These are phyloP conservation scores for Sphenopsis melanotis DNA, from an alignment of 2,797 vertebrate species.

Conservation along the genomic window DNA sequence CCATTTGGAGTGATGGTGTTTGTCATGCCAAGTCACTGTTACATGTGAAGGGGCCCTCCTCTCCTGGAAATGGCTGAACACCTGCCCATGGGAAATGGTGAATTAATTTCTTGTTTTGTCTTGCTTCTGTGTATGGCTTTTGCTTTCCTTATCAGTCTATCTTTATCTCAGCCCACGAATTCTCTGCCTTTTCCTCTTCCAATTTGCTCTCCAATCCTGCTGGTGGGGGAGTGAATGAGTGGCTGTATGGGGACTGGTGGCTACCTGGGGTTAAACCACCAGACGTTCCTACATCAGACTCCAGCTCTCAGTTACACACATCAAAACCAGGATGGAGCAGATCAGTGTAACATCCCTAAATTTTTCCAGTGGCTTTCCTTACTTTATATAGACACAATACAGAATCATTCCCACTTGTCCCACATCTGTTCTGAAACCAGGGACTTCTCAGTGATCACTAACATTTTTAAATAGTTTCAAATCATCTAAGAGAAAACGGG, in stretches of 20 bases:
- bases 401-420: not conserved
- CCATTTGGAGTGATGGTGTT: not conserved
- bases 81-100: not conserved
- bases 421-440: accelerated
- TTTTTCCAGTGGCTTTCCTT: not conserved
- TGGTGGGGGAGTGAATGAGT: accelerated
- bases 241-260: accelerated
- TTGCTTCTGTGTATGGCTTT: not conserved
- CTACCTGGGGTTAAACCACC: not conserved
- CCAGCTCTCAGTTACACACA: not conserved
- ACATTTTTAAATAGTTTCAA: not conserved
- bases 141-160: not conserved
- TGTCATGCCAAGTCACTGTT: not conserved
- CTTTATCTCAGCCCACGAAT: accelerated
- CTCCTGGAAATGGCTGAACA: not conserved
- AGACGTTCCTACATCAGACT: not conserved
- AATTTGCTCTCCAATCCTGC: accelerated
- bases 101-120: not conserved
- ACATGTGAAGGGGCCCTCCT: accelerated
- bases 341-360: not conserved
- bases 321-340: not conserved
- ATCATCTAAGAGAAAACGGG: not conserved
- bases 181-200: not conserved
- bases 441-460: not conserved
- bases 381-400: not conserved